Evolutionary conservation across 2,888 invertebrate genomes (phyloP).

Genomic region (Pimpla rufipes): DNA sequence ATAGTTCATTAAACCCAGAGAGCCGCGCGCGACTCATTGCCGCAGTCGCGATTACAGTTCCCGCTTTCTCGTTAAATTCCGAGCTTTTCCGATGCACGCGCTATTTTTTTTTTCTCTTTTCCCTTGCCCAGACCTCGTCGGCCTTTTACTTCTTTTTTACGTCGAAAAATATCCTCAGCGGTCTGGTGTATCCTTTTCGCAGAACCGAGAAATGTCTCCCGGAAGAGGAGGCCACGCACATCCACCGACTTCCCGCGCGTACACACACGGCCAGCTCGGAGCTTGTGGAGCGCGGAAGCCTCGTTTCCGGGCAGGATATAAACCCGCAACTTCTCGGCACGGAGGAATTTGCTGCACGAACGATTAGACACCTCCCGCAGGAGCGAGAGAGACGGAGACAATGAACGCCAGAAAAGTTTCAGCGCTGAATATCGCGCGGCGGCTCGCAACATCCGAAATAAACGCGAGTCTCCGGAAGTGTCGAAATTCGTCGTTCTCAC

Average conservation of each 20-base stretch:
- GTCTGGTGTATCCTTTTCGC: slow-evolving; percentile 47
- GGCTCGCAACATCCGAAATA: slow-evolving; percentile 15
- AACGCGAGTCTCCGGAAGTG: slow-evolving; percentile 33
- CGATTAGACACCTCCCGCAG: slow-evolving; percentile 33
- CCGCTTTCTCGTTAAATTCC: slow-evolving; percentile 23
- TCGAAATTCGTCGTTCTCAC: slow-evolving; percentile 5
- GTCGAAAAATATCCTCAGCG: slow-evolving; percentile 57
- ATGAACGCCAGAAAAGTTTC: not conserved
- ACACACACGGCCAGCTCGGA: slow-evolving; percentile 13
- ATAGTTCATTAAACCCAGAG: slow-evolving; percentile 70
- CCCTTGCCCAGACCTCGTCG: slow-evolving; percentile 15
- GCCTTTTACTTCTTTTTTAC: slow-evolving; percentile 18
- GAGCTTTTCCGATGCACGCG: not conserved
- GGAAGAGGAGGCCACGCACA: slow-evolving; percentile 49
- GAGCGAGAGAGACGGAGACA: not conserved
- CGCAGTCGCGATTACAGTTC: slow-evolving; percentile 43
- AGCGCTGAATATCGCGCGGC: not conserved
- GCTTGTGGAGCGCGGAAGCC: slow-evolving; percentile 61
- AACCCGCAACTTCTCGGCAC: slow-evolving; percentile 66
- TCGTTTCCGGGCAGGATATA: slow-evolving; percentile 68
- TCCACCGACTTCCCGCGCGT: slow-evolving; percentile 5
- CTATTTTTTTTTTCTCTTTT: slow-evolving; percentile 24
- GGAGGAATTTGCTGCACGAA: slow-evolving; percentile 58
- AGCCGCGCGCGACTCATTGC: slow-evolving; percentile 10
- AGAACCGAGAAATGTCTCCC: slow-evolving; percentile 58